Evolutionary conservation across 2,888 invertebrate genomes (phyloP), one percentile per base, ranked within the genome.

Genomic region (Dryadula phaetusa): DNA sequence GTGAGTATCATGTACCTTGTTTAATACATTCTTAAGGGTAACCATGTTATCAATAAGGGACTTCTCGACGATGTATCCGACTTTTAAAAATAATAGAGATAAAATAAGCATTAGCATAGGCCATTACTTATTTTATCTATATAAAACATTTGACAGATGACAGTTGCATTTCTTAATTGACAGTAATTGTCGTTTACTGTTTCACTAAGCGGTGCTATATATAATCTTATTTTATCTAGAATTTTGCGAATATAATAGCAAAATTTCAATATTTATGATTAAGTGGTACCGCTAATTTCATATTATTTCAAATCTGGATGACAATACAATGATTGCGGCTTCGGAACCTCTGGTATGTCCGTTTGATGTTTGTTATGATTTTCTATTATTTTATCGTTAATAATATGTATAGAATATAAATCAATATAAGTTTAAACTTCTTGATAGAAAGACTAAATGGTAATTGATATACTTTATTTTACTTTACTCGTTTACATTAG

Each of bases 241-340:
- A 49, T 49, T 46, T 49, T 8, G 37, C 4, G 10, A 37, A 14
- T 56, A 37, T 16, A 28, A 5, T 4, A 28, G 16, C 2, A 10
- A 6, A 10, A 25, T 8, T 22, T 25, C 22, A 8, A 16, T 42
- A 28, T 79, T 60, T 76, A 75, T 79, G 77, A 72, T 82, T 79
- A 77, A 74, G 74, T 74, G 74, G 70, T 75, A 70, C 77, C 73
- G 81, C 75, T 76, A 76, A 70, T 74, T 71, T 78, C 75, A 82
- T 76, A 84, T 83, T 80, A 77, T 81, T 89, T 83, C 95, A 96
- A 97, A 97, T 97, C 97, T 97, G 97, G 97, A 97, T 96, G 97
- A 95, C 89, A 94, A 94, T 93, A 95, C 93, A 92, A 97, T 97
- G 96, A 97, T 97, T 92, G 96, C 97, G 94, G 97, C 97, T 93